Base-by-base conservation (phyloP, 1,140 invertebrate genomes). In the Musca domestica region DNA sequence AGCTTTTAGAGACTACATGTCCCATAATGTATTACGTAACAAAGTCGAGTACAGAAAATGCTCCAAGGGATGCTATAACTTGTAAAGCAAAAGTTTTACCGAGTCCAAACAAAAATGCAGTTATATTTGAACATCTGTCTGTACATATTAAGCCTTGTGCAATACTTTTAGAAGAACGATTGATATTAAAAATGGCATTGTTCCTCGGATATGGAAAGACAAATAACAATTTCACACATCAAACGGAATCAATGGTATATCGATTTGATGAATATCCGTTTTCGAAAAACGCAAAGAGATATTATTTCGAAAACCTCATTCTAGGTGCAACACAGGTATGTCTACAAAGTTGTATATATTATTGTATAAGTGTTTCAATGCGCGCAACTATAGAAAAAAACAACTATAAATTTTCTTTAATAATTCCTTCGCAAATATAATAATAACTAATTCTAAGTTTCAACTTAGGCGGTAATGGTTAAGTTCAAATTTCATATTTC, bases 241-340 rank as follows among this genome's bases (percentile, higher is more conserved):
- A 17, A 20, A 2, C 27, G 6, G 91, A 92, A 75, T 90, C 88
- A 77, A 89, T 91, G 76, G 87, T 88, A 15, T 90, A 91, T 67
- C 85, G 89, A 74, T 88, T 92, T 70, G 85, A 94, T 14, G 89
- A 89, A n/a, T 90, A 92, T 76, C 89, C 92, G 0, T 89, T 92
- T 12, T 89, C 93, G 12, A 87, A 91, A 14, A 90, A 94, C 81
- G 88, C 91, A 25, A 91, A 89, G 69, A 81, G 92, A 72, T 97
- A 95, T 82, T 98, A 98, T 83, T 97, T 98, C 84, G 94, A 91
- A 27, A 87, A 89, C 14, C 84, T 98, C 49, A 91, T 92, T 82
- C 85, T 97, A 27, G 87, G 89, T 23, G 88, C 93, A 1, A 91
- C 89, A 77, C 88, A 80, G 74, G 77, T 79, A 73, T n/a, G n/a